Base-by-base conservation (phyloP, 2,113 vertebrate genomes). In the Turdus rufiventris region DNA sequence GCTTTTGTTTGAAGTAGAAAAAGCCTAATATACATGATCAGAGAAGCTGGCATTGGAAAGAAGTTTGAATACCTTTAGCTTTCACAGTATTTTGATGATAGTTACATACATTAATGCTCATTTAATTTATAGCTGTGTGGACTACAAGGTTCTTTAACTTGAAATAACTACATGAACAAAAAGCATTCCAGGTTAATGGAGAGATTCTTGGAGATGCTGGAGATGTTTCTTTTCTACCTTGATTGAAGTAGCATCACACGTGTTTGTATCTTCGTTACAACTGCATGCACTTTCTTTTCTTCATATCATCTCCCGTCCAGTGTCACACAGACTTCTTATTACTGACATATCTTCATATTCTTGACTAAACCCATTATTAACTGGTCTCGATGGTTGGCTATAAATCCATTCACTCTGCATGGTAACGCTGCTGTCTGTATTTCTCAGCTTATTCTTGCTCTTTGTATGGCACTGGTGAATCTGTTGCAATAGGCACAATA, bases 261-360 rank as follows among this genome's bases (percentile, higher is more conserved):
- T 26, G 6, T 8, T 94, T 0, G 0, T 18, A 40, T 40, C 38
- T 65, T 38, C 5, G 17, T 74, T 91, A 67, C 18, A 50, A 29
- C 34, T 33, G 13, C 56, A 80, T 0, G 0, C 33, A 58, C 6
- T 23, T 91, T 47, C 8, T 45, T 81, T n/a, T n/a, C 87, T 67
- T 65, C 54, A 58, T 21, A 17, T 47, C 5, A 9, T 71, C 54
- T 81, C 62, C 14, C 71, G 78, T 73, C 40, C 18, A 60, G 5
- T 29, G 31, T 57, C 43, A 61, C 5, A 34, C 2, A 54, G 72
- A 74, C 15, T 85, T 68, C 91, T 82, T 67, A 77, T 43, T 53
- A 88, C 8, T 56, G 94, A 77, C 74, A 60, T 86, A 61, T 88
- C 89, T 94, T 78, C 73, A 14, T 94, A 84, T 76, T 82, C 85